phyloP scores from a whole-genome alignment of 2,797 vertebrate species.

The Tenualosa thibaudeaui region DNA sequence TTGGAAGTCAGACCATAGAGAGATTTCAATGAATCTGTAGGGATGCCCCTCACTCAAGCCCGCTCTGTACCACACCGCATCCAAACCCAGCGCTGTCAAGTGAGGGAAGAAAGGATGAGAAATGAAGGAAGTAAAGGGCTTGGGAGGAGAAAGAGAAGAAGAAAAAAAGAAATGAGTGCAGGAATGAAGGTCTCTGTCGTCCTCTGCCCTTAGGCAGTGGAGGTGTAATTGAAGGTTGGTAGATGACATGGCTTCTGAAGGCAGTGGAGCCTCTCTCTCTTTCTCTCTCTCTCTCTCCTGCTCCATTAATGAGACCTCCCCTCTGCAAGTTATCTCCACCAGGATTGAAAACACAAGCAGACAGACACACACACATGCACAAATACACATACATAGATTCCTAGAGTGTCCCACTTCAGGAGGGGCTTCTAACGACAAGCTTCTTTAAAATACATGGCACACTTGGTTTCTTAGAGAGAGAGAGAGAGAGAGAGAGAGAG shows the following conservation, averaged over 20 bases:
- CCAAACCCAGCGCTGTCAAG: neutral
- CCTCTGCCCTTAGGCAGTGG: conserved; percentile 44
- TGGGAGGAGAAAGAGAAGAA: conserved; percentile 45
- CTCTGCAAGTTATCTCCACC: neutral
- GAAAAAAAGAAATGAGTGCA: conserved; percentile 40
- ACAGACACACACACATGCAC: neutral
- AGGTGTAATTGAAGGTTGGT: conserved; percentile 52
- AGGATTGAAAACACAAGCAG: neutral
- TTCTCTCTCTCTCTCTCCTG: conserved; percentile 35
- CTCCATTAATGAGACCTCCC: conserved; percentile 47
- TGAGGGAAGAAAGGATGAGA: neutral
- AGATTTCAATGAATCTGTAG: neutral
- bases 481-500: too few species aligned
- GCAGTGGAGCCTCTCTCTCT: conserved; percentile 21
- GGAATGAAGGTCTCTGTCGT: conserved; percentile 41
- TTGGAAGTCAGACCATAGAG: neutral
- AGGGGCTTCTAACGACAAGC: neutral
- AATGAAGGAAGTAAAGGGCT: conserved; percentile 13
- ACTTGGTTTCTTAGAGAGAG: neutral
- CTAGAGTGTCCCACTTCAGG: neutral
- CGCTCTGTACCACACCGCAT: neutral
- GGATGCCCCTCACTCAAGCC: neutral
- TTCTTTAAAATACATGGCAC: conserved; percentile 10
- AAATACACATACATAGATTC: neutral
- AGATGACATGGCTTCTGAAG: conserved; percentile 46